Percentiles rank a stretch among this genome's conserved stretches.
phyloP scores from a whole-genome alignment of 2,797 vertebrate genomes.

The Rhabdophis nuchalis region DNA sequence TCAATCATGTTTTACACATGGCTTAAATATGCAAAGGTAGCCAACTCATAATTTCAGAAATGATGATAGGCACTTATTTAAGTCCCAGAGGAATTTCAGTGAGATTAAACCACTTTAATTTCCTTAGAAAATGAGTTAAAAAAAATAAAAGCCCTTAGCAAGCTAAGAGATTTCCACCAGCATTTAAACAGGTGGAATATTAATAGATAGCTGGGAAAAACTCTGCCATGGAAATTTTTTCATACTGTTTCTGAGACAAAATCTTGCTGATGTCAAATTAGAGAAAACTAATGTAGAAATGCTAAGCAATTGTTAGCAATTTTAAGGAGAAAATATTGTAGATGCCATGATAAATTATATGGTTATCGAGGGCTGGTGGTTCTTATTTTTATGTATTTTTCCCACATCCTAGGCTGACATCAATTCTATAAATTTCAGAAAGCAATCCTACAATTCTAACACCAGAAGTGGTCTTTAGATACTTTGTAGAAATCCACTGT shows the following conservation, averaged over 20 bases:
- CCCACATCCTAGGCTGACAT: not conserved
- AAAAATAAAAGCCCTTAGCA: not conserved
- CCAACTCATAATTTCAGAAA: conserved; percentile 4
- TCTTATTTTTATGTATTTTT: not conserved
- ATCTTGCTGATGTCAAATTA: not conserved
- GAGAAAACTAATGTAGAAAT: not conserved
- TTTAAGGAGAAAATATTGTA: not conserved
- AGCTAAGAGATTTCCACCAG: not conserved
- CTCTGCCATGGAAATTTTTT: not conserved
- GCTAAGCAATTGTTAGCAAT: not conserved
- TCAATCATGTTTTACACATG: conserved; percentile 14
- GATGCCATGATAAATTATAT: not conserved
- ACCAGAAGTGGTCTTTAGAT: not conserved
- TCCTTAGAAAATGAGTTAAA: not conserved
- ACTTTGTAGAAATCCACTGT: not conserved
- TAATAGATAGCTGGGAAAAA: not conserved
- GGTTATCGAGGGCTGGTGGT: not conserved
- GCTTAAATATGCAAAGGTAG: conserved; percentile 12
- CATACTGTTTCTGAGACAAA: not conserved
- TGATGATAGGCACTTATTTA: conserved; percentile 16
- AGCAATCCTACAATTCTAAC: not conserved
- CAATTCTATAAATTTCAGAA: not conserved
- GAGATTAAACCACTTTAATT: conserved; percentile 9
- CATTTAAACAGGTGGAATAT: not conserved
- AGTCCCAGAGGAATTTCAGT: not conserved